These are phyloP conservation scores for Pheosia gnoma DNA, from an alignment of 2,888 invertebrate genomes.

Conservation along the genomic window DNA sequence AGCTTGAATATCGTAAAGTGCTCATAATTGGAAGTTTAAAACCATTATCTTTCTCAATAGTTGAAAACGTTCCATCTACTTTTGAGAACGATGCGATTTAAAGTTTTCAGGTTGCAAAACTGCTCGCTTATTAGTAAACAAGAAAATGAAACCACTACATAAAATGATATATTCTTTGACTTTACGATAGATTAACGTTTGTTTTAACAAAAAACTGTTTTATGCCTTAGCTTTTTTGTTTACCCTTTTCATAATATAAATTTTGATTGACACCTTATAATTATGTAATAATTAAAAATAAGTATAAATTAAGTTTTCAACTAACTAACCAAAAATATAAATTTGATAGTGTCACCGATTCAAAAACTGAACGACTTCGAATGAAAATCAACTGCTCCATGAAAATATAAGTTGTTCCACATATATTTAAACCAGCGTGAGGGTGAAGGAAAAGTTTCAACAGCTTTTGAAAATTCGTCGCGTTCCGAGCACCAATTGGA, in stretches of 20 bases:
- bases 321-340: too few relatives aligned
- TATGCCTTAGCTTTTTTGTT: too few relatives aligned
- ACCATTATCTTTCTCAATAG: background rate
- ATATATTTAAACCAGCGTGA: constrained; percentile 37
- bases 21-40: constrained; percentile 4
- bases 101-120: background rate
- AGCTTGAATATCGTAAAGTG: background rate
- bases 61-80: background rate
- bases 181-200: too few relatives aligned
- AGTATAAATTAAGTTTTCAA: too few relatives aligned
- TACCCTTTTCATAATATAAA: too few relatives aligned
- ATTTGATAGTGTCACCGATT: background rate
- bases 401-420: constrained; percentile 26
- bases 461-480: constrained; percentile 43
- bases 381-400: constrained; percentile 11
- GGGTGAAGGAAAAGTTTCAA: constrained; percentile 39
- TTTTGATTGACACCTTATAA: too few relatives aligned
- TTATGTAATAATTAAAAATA: too few relatives aligned
- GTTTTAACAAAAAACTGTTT: too few relatives aligned
- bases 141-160: background rate
- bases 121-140: background rate
- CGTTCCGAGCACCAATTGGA: constrained; percentile 28
- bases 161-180: background rate
- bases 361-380: constrained; percentile 9
- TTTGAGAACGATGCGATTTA: constrained; percentile 1